Percentiles rank a stretch among this genome's conserved stretches.
phyloP scores from a whole-genome alignment of 1,140 invertebrate species.

The Drosophila leontia region DNA sequence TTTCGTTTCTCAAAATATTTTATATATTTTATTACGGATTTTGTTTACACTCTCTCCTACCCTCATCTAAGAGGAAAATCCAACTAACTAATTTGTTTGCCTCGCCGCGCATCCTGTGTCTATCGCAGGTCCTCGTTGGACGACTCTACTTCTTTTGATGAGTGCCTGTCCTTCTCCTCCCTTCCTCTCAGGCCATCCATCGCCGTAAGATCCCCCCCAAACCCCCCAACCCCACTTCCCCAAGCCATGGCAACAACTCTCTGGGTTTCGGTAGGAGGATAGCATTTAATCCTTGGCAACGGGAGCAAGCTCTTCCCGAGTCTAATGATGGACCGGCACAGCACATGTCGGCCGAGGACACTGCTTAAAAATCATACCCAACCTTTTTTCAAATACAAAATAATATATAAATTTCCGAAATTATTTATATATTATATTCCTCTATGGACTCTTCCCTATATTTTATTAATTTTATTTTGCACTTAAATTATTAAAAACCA shows the following conservation, averaged over 20 bases:
- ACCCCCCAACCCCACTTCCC: not conserved
- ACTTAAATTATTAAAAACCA: not conserved
- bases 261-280: not conserved
- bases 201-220: not conserved
- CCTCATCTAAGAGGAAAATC: constrained; percentile 39
- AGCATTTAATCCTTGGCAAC: constrained; percentile 30
- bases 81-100: constrained; percentile 65
- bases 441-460: not conserved
- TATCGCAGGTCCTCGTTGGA: not conserved
- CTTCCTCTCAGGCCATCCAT: not conserved
- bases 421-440: not conserved
- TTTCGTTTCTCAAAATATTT: not conserved
- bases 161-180: not conserved
- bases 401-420: not conserved
- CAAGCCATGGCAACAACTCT: constrained; percentile 16
- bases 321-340: constrained; percentile 16
- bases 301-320: not conserved
- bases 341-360: not conserved
- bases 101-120: not conserved
- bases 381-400: not conserved
- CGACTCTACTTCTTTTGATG: constrained; percentile 11
- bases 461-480: constrained; percentile 1
- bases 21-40: constrained; percentile 53
- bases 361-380: not conserved
- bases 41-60: constrained; percentile 67